These are phyloP conservation scores for Cotesia congregata DNA, from an alignment of 2,888 invertebrate genomes.

Conservation along the genomic window DNA sequence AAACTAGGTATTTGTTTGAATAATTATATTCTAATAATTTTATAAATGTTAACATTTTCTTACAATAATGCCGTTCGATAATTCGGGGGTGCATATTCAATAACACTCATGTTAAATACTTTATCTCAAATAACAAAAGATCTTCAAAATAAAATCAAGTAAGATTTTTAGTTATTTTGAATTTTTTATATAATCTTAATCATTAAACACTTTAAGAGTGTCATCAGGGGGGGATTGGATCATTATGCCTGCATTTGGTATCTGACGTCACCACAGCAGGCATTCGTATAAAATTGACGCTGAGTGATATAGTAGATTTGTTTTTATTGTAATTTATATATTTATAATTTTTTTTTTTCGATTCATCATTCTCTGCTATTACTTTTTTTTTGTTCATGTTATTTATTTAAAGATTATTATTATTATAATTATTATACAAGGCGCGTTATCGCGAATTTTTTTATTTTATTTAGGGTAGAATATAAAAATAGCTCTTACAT, in stretches of 20 bases:
- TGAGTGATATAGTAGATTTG: constrained; percentile 55
- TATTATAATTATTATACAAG: constrained; percentile 57
- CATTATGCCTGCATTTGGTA: constrained; percentile 17
- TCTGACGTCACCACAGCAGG: constrained; percentile 15
- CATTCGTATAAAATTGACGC: constrained; percentile 69
- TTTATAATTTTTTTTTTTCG: constrained; percentile 26
- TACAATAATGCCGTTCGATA: constrained; percentile 13
- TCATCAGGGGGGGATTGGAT: constrained; percentile 1
- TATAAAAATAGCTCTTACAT: constrained; percentile 57
- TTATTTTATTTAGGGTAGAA: constrained; percentile 43
- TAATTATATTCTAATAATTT: not conserved
- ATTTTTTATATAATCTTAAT: not conserved
- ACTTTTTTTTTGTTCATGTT: constrained; percentile 43
- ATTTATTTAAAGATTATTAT: not conserved
- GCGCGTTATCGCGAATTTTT: constrained; percentile 39
- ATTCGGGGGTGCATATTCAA: constrained; percentile 26
- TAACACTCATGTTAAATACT: constrained; percentile 17
- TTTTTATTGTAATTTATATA: constrained; percentile 38
- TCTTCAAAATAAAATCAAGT: not conserved
- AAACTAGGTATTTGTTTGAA: not conserved
- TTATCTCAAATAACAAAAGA: not conserved
- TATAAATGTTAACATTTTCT: not conserved
- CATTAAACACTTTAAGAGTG: constrained; percentile 30
- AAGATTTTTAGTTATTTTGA: not conserved
- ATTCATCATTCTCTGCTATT: constrained; percentile 24